Percentiles rank a stretch among this genome's conserved stretches.
These are phyloP conservation scores for Morpho achilles DNA, from an alignment of 2,888 invertebrate species.

Conservation along the genomic window DNA sequence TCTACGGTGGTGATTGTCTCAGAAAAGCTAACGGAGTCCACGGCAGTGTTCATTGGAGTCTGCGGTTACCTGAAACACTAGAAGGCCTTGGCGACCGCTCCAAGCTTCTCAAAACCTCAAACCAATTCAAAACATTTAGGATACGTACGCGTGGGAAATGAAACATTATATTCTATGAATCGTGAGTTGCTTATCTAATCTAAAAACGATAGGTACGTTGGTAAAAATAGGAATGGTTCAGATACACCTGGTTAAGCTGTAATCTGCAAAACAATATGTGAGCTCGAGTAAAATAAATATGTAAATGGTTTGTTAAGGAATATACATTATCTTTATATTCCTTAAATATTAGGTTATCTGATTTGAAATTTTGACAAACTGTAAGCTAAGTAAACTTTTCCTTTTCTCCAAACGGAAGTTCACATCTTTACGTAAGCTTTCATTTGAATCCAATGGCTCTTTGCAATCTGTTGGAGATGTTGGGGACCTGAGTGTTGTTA, in stretches of 20 bases:
- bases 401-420: too few species aligned
- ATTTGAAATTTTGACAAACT: too few species aligned
- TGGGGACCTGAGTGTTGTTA: too few species aligned
- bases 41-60: conserved; percentile 51
- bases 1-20: not conserved
- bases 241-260: not conserved
- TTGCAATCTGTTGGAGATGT: too few species aligned
- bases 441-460: too few species aligned
- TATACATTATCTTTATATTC: too few species aligned
- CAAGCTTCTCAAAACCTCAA: conserved; percentile 40
- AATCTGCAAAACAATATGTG: not conserved
- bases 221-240: not conserved
- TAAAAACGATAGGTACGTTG: not conserved
- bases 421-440: too few species aligned
- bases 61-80: conserved; percentile 69
- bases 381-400: too few species aligned
- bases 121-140: conserved; percentile 10
- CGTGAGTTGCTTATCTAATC: conserved; percentile 2
- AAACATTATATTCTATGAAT: not conserved
- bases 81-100: conserved; percentile 53
- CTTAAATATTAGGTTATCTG: too few species aligned
- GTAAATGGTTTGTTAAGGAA: too few species aligned
- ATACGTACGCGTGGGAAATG: not conserved
- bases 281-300: too few species aligned
- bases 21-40: conserved; percentile 42